phyloP scores from a whole-genome alignment of 2,797 vertebrate genomes.

The Crocidura indochinensis region DNA sequence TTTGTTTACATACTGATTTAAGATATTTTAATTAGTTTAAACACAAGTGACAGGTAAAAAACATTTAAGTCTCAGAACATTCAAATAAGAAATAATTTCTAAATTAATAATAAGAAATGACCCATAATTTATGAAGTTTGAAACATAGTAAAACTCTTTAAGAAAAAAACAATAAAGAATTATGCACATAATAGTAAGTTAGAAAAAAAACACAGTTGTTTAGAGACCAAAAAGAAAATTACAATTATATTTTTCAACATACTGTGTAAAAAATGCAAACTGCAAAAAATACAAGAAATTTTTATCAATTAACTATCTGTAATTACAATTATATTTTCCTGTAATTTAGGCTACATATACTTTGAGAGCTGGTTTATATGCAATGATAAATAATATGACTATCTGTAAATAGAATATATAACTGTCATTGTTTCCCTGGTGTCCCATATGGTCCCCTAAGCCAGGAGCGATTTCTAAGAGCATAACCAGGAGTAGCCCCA shows the following conservation, averaged over 20 bases:
- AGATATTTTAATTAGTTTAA: not conserved
- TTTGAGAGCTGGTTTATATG: not conserved
- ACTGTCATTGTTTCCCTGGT: too few relatives aligned
- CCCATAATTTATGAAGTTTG: not conserved
- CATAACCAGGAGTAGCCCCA: too few relatives aligned
- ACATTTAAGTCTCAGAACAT: slow-evolving; percentile 1
- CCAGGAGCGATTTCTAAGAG: too few relatives aligned
- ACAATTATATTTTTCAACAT: slow-evolving; percentile 22
- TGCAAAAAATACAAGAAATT: slow-evolving; percentile 7
- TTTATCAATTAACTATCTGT: slow-evolving; percentile 44
- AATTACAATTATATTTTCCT: not conserved
- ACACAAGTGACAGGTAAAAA: slow-evolving; percentile 39
- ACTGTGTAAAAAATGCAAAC: slow-evolving; percentile 44
- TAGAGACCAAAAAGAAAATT: slow-evolving; percentile 39
- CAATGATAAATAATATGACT: not conserved
- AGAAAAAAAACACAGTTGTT: slow-evolving; percentile 47
- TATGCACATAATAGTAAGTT: not conserved
- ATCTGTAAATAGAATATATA: not conserved
- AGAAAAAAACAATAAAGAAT: slow-evolving; percentile 45
- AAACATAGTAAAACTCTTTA: not conserved
- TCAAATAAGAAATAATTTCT: slow-evolving; percentile 45
- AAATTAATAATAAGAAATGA: not conserved
- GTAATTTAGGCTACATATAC: slow-evolving; percentile 16
- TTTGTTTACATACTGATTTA: not conserved
- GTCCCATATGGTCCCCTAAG: too few relatives aligned